These are phyloP conservation scores for Mercenaria mercenaria DNA, from an alignment of 1,140 invertebrate species.

Conservation along the genomic window DNA sequence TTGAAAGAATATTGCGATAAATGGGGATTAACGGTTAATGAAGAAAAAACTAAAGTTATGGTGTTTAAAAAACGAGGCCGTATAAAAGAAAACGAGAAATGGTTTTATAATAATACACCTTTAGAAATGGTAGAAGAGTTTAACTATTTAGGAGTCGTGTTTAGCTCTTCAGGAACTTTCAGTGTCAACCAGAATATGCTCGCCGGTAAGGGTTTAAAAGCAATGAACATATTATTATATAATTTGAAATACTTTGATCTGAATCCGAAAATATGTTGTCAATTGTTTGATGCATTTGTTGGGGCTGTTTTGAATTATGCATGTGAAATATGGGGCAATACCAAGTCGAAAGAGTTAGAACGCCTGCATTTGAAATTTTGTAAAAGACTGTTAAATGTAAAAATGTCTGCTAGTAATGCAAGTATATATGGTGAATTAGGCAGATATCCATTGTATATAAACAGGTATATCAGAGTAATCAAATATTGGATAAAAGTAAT, in stretches of 20 bases:
- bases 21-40: slow-evolving; percentile 32
- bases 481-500: no score
- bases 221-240: background rate
- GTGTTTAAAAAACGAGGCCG: slow-evolving; percentile 34
- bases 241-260: slow-evolving; percentile 9
- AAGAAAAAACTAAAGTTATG: slow-evolving; percentile 34
- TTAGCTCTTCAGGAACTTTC: background rate
- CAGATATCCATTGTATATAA: background rate
- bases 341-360: slow-evolving; percentile 4
- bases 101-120: background rate
- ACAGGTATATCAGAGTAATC: no score
- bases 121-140: slow-evolving; percentile 26
- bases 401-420: slow-evolving; percentile 41
- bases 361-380: slow-evolving; percentile 46
- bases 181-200: slow-evolving; percentile 11
- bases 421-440: slow-evolving; percentile 26
- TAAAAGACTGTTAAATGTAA: slow-evolving; percentile 29
- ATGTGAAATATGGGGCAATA: slow-evolving; percentile 45
- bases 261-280: background rate
- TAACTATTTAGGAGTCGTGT: slow-evolving; percentile 45
- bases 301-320: slow-evolving; percentile 28
- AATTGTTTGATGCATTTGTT: slow-evolving; percentile 51
- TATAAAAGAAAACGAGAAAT: slow-evolving; percentile 4
- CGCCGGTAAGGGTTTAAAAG: background rate
- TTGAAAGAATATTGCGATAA: slow-evolving; percentile 27